A percentile compares a stretch with the other conserved stretches of the same genome.
These are phyloP conservation scores for Tenebrio molitor DNA, from an alignment of 1,140 invertebrate genomes.

Conservation along the genomic window DNA sequence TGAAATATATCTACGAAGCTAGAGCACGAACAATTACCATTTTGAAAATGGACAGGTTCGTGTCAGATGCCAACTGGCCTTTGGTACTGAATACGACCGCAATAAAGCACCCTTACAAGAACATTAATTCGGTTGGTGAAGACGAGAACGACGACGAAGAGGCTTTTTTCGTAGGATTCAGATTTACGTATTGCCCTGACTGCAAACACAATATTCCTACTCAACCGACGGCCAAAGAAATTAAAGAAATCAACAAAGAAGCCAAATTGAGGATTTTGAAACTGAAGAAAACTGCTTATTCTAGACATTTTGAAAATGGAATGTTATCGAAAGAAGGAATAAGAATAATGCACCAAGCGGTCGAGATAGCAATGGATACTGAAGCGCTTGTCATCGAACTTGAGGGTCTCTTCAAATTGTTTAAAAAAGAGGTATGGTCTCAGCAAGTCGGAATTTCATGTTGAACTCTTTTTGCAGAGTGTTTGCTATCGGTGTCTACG, in stretches of 20 bases:
- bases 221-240: slow-evolving; percentile 67
- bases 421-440: slow-evolving; percentile 11
- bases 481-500: too few relatives aligned
- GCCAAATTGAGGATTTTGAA: slow-evolving; percentile 67
- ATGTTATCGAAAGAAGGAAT: slow-evolving; percentile 68
- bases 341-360: slow-evolving; percentile 65
- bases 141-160: slow-evolving; percentile 61
- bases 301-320: slow-evolving; percentile 67
- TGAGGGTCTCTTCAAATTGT: too few relatives aligned
- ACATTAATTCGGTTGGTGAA: slow-evolving; percentile 49
- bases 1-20: slow-evolving; percentile 65
- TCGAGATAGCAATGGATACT: slow-evolving; percentile 65
- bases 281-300: slow-evolving; percentile 68
- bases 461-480: too few relatives aligned
- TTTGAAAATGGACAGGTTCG: slow-evolving; percentile 67
- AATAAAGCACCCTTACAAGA: slow-evolving; percentile 19
- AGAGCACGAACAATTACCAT: slow-evolving; percentile 67
- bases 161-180: slow-evolving; percentile 67
- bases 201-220: slow-evolving; percentile 68
- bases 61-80: slow-evolving; percentile 44
- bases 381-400: too few relatives aligned
- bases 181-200: slow-evolving; percentile 67
- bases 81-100: slow-evolving; percentile 1
- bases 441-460: too few relatives aligned
- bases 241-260: slow-evolving; percentile 68